A percentile compares a stretch with the other conserved stretches of the same genome.
phyloP scores from a whole-genome alignment of 2,113 vertebrate genomes.

The Trochalopteron elliotii region DNA sequence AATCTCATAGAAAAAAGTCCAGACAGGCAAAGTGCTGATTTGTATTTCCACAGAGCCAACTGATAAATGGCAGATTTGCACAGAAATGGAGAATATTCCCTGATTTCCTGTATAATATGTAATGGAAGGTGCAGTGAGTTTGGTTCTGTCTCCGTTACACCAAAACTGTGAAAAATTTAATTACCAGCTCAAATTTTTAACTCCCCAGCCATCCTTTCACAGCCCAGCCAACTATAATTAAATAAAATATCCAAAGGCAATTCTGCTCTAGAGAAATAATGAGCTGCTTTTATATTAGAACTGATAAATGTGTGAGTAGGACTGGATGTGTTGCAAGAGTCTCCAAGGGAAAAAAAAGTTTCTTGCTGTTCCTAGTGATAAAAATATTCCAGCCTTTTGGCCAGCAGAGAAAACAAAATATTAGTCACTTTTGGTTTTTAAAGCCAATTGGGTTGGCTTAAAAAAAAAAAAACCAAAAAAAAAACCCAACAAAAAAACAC shows the following conservation, averaged over 20 bases:
- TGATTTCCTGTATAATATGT: neutral
- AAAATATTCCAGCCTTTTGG: conserved; percentile 55
- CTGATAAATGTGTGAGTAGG: neutral
- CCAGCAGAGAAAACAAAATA: conserved; percentile 35
- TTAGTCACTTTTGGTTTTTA: neutral
- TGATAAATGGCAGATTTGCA: neutral
- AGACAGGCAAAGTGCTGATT: neutral
- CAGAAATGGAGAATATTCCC: neutral
- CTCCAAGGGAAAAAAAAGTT: neutral
- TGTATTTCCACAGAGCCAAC: neutral
- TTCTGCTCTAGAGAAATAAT: neutral
- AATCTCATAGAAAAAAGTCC: neutral
- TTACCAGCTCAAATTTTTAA: neutral
- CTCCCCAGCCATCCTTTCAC: neutral
- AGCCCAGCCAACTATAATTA: neutral
- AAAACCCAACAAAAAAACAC: too few species aligned
- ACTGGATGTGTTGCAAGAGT: neutral
- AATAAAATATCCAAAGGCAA: neutral
- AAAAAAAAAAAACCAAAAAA: neutral
- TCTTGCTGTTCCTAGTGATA: conserved; percentile 20
- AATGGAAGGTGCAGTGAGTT: neutral
- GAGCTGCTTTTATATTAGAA: neutral
- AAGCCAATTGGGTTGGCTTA: neutral
- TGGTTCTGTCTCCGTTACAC: neutral
- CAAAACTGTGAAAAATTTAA: neutral